Base-by-base conservation (phyloP, 2,797 vertebrate genomes). In the Microcaecilia unicolor region DNA sequence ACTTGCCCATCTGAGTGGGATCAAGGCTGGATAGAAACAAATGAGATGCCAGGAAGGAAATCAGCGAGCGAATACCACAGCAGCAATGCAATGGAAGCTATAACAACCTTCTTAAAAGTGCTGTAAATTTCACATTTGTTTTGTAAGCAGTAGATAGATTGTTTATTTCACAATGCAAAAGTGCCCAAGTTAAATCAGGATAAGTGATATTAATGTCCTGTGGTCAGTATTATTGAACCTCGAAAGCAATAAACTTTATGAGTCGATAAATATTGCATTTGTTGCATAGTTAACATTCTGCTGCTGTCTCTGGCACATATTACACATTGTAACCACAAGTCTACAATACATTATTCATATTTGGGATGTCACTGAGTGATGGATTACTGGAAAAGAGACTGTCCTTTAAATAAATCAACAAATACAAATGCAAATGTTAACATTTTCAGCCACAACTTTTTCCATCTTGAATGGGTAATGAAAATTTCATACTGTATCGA, bases 401-500 rank as follows among this genome's bases (percentile, higher is more conserved):
- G 90, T 97, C 92, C 83, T 92, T 95, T 98, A 97, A 95, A 96
- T 97, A 98, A 97, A 97, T 97, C 92, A 96, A 96, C 91, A 95
- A 97, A 97, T 97, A 93, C 95, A 97, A 93, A 97, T 97, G 93
- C 90, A 92, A 98, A 98, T 97, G 89, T 90, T 96, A 93, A 97
- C 91, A 95, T 94, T 98, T 96, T 80, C 76, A 79, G 67, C 70
- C 73, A 80, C 72, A 81, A 81, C 70, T 80, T 81, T 73, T 70
- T 51, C 70, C 58, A 61, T 79, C 70, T 71, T 74, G 80, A 79
- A 79, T 64, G 58, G 77, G 59, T 72, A 78, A 85, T 81, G 72
- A 80, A 82, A 80, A 80, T 74, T 70, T 78, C 68, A 76, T 81
- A 70, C 76, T 70, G 77, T 74, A 85, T 81, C 84, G 84, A 87